Conservation (phyloP, 2,113 vertebrate genomes). For the Siphamia tubifer region DNA sequence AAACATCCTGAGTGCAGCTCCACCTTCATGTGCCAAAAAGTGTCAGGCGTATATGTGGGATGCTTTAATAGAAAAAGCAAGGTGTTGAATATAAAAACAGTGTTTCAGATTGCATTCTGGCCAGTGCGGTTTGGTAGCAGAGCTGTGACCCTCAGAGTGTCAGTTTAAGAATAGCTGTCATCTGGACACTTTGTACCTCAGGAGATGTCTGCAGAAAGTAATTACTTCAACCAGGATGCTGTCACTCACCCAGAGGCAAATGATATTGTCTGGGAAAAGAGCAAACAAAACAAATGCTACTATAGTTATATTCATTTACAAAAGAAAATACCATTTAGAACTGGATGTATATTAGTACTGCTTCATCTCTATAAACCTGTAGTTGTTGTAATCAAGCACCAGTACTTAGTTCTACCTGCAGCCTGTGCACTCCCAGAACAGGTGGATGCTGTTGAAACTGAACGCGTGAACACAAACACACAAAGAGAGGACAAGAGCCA, state of each 20-base stretch:
- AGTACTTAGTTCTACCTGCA: background rate
- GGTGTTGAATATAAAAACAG: constrained; percentile 8
- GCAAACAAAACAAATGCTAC: background rate
- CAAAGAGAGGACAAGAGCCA: constrained; percentile 42
- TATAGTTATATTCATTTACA: no score
- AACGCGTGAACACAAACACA: constrained; percentile 33
- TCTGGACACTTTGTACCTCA: constrained; percentile 54
- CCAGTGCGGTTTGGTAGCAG: constrained; percentile 25
- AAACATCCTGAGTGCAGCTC: background rate
- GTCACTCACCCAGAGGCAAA: constrained; percentile 37
- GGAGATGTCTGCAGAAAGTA: constrained; percentile 65
- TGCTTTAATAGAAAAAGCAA: background rate
- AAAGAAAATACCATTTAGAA: background rate
- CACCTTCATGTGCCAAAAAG: constrained; percentile 2
- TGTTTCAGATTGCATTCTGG: constrained; percentile 21
- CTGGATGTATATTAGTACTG: background rate
- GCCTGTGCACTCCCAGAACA: constrained; percentile 21
- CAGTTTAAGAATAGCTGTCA: constrained; percentile 41
- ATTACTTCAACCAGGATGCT: constrained; percentile 58
- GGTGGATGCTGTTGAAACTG: constrained; percentile 54
- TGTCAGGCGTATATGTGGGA: background rate
- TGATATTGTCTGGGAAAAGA: constrained; percentile 27
- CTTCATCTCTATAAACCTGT: no score
- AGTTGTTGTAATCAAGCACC: no score
- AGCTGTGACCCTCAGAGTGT: constrained; percentile 35